These are phyloP conservation scores for Orius laevigatus DNA, from an alignment of 1,140 invertebrate species.

Conservation along the genomic window DNA sequence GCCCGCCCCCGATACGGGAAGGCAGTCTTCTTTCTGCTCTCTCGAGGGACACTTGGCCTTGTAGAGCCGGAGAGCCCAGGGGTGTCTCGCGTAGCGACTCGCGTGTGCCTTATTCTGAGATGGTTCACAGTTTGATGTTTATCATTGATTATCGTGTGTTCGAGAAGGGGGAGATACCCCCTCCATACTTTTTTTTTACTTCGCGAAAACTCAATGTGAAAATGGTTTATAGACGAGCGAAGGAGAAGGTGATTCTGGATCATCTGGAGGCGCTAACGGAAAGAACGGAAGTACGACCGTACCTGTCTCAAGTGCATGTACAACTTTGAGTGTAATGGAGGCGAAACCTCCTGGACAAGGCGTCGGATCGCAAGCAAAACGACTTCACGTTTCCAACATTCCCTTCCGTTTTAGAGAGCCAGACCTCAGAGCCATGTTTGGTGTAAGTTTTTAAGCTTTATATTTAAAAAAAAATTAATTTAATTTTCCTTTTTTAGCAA, in stretches of 20 bases:
- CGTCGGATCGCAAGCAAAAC: slow-evolving; percentile 48
- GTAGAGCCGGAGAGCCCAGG: too few species aligned
- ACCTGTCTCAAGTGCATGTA: slow-evolving; percentile 11
- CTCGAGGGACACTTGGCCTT: too few species aligned
- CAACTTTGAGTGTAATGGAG: slow-evolving; percentile 14
- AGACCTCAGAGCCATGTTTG: slow-evolving; percentile 92
- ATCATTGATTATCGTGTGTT: too few species aligned
- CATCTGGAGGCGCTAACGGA: slow-evolving; percentile 20
- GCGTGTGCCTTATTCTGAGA: too few species aligned
- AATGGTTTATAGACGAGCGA: slow-evolving; percentile 9
- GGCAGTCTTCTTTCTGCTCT: too few species aligned
- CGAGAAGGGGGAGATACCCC: too few species aligned
- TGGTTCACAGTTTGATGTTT: too few species aligned
- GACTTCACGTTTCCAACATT: slow-evolving; percentile 94
- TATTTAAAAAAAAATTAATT: slow-evolving; percentile 4
- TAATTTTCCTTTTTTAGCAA: slow-evolving; percentile 45
- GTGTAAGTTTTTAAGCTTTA: slow-evolving; percentile 49
- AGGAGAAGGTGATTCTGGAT: slow-evolving; percentile 19
- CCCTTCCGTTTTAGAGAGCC: slow-evolving; percentile 97
- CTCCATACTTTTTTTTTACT: not conserved
- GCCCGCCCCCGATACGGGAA: not conserved
- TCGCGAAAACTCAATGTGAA: too few species aligned
- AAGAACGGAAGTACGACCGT: slow-evolving; percentile 16
- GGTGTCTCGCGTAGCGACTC: too few species aligned
- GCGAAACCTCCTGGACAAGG: slow-evolving; percentile 21